Evolutionary conservation across 1,140 invertebrate genomes (phyloP).

Genomic region (Tetraneura akinire): DNA sequence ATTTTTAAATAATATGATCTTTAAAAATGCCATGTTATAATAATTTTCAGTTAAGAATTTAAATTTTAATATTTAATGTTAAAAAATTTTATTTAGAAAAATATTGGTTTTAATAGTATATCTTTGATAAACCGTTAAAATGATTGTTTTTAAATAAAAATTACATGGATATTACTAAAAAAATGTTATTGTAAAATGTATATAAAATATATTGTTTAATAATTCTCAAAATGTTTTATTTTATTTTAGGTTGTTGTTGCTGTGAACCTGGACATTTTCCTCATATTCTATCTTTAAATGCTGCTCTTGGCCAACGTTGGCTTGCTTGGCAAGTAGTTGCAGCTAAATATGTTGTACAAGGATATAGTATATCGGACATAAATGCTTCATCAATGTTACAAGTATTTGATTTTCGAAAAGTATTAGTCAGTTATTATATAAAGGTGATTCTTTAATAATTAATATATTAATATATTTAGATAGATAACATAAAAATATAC

Average conservation of each 20-base stretch:
- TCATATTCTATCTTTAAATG: slow-evolving; percentile 86
- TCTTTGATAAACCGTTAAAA: too few species aligned
- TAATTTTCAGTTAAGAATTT: too few species aligned
- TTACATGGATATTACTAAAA: too few species aligned
- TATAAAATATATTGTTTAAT: not conserved
- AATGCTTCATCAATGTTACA: slow-evolving; percentile 94
- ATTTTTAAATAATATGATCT: too few species aligned
- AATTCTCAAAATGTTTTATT: slow-evolving; percentile 28
- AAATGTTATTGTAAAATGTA: too few species aligned
- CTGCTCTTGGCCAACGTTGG: slow-evolving; percentile 97
- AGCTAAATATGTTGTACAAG: slow-evolving; percentile 94
- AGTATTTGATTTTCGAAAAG: slow-evolving; percentile 95
- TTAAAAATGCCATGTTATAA: too few species aligned
- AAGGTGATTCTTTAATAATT: slow-evolving; percentile 67
- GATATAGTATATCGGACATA: slow-evolving; percentile 97
- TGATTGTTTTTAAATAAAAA: too few species aligned
- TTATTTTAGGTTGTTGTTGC: slow-evolving; percentile 76
- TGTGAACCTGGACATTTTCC: slow-evolving; percentile 91
- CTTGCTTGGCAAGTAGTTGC: slow-evolving; percentile 95
- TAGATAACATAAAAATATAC: too few species aligned
- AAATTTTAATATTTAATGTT: too few species aligned
- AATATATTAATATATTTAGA: slow-evolving; percentile 9
- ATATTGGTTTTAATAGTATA: too few species aligned
- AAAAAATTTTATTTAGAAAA: too few species aligned
- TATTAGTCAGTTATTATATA: slow-evolving; percentile 96